phyloP scores from a whole-genome alignment of 2,888 invertebrate genomes.

The Tholera decimalis region DNA sequence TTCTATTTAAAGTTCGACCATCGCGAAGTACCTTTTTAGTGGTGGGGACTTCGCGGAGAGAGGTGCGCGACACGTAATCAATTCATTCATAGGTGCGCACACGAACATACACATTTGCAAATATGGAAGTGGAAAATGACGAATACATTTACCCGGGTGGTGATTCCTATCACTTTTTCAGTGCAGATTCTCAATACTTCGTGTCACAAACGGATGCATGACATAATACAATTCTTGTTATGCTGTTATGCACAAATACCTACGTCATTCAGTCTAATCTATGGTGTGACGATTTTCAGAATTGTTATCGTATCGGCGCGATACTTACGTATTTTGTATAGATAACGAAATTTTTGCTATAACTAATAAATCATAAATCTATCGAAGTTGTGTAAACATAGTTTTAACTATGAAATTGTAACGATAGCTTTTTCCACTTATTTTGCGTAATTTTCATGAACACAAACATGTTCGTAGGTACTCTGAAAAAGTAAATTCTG shows the following conservation, averaged over 20 bases:
- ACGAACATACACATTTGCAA: conserved; percentile 32
- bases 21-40: conserved; percentile 84
- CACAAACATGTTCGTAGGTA: neutral
- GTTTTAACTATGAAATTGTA: conserved; percentile 4
- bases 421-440: conserved; percentile 4
- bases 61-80: conserved; percentile 62
- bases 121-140: conserved; percentile 24
- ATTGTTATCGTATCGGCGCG: conserved; percentile 67
- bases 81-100: conserved; percentile 72
- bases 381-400: conserved; percentile 18
- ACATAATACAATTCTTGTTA: conserved; percentile 28
- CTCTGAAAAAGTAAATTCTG: conserved; percentile 4
- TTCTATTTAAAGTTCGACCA: conserved; percentile 86
- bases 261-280: conserved; percentile 68
- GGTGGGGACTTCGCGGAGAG: conserved; percentile 63
- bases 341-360: conserved; percentile 64
- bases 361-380: conserved; percentile 52
- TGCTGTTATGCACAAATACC: conserved; percentile 57
- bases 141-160: conserved; percentile 10
- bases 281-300: conserved; percentile 67
- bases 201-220: conserved; percentile 34
- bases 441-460: conserved; percentile 2
- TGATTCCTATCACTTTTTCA: conserved; percentile 4
- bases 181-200: conserved; percentile 37
- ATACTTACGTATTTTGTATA: conserved; percentile 56